phyloP scores from a whole-genome alignment of 2,888 invertebrate species.

The Chrysolina haemoptera region DNA sequence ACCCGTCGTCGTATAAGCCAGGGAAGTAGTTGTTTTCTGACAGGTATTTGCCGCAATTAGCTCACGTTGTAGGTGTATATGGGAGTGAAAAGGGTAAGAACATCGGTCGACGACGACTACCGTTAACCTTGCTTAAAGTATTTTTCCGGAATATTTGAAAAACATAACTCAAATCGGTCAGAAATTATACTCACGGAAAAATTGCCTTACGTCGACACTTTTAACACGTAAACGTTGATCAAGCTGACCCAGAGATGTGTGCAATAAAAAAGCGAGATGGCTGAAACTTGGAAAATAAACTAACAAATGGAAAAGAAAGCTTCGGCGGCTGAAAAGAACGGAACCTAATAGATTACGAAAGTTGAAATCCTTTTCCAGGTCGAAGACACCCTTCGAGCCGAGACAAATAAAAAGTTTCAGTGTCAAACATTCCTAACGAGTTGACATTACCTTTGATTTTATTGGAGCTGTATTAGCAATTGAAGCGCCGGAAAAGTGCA shows the following conservation, averaged over 20 bases:
- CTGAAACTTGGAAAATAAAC: conserved; percentile 25
- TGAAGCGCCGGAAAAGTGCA: background rate
- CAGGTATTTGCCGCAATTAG: too few relatives aligned
- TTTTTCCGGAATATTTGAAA: background rate
- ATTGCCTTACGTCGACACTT: conserved; percentile 6
- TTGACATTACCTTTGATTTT: conserved; percentile 28
- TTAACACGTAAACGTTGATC: background rate
- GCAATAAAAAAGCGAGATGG: conserved; percentile 24
- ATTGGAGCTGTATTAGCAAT: conserved; percentile 6
- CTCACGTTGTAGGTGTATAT: too few relatives aligned
- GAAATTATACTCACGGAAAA: background rate
- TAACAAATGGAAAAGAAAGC: conserved; percentile 30
- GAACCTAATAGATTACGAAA: conserved; percentile 28
- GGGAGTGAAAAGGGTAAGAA: too few relatives aligned
- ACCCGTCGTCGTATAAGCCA: too few relatives aligned
- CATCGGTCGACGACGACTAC: too few relatives aligned
- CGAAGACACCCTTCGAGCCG: conserved; percentile 25
- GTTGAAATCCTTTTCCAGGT: conserved; percentile 27
- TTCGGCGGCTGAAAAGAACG: conserved; percentile 23
- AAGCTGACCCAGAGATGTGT: conserved; percentile 23
- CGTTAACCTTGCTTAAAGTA: too few relatives aligned
- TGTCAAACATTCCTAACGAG: conserved; percentile 39
- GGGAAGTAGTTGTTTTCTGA: too few relatives aligned
- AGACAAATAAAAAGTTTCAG: conserved; percentile 37
- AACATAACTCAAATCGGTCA: conserved; percentile 8